These are phyloP conservation scores for Rhagophthalmus giganteus DNA, from an alignment of 2,888 invertebrate species.

Conservation along the genomic window DNA sequence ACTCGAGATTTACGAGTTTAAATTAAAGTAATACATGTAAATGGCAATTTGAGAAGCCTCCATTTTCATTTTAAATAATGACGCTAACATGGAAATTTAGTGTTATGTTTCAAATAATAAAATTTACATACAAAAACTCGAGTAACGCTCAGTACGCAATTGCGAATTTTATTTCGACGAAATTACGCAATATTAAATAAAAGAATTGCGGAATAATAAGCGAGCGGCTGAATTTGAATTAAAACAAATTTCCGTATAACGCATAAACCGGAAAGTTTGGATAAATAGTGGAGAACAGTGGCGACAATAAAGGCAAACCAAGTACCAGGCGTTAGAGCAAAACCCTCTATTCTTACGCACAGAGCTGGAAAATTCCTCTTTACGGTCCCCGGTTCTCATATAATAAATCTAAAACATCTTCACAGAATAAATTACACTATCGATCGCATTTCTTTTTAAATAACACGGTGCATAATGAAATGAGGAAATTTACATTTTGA, in stretches of 20 bases:
- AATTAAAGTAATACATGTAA: no score
- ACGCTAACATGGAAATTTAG: no score
- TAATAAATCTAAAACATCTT: constrained; percentile 34
- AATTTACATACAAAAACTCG: no score
- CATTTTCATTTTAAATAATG: no score
- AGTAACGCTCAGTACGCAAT: no score
- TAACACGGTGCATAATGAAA: constrained; percentile 15
- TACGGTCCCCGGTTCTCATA: constrained; percentile 31
- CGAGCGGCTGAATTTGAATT: no score
- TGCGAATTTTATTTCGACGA: no score
- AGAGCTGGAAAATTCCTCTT: constrained; percentile 35
- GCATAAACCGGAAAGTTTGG: constrained; percentile 3
- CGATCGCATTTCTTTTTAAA: constrained; percentile 27
- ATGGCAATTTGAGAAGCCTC: no score
- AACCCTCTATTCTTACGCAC: constrained; percentile 32
- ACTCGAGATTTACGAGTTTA: no score
- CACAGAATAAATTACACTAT: constrained; percentile 33
- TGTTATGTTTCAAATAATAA: no score
- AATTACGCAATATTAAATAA: no score
- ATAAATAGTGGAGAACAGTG: constrained; percentile 19
- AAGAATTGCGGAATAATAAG: no score
- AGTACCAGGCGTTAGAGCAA: constrained; percentile 25
- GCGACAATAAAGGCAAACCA: constrained; percentile 24
- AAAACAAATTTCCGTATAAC: neutral
- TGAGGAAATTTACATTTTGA: constrained; percentile 16